phyloP scores from a whole-genome alignment of 2,113 vertebrate genomes.

The Dipodomys spectabilis region DNA sequence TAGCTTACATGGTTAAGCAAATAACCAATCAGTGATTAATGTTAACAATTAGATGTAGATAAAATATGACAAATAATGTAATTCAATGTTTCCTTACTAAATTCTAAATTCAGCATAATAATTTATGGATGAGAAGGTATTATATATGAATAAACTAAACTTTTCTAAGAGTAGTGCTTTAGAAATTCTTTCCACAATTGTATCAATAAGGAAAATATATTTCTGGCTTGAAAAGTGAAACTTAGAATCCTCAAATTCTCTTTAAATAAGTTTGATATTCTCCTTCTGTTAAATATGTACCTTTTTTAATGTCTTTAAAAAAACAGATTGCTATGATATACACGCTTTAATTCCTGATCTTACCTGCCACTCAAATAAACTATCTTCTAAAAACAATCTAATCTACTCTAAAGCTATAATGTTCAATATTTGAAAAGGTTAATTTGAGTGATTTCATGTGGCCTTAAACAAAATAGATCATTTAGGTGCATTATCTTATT shows the following conservation, averaged over 20 bases:
- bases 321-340: conserved; percentile 27
- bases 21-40: not conserved
- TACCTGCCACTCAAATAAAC: conserved; percentile 49
- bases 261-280: conserved; percentile 50
- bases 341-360: conserved; percentile 39
- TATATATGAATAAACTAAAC: not conserved
- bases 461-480: conserved; percentile 63
- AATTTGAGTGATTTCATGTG: conserved; percentile 66
- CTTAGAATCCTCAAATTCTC: conserved; percentile 18
- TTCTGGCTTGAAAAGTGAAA: conserved; percentile 9
- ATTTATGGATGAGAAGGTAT: not conserved
- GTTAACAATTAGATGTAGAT: not conserved
- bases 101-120: not conserved
- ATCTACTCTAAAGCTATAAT: conserved; percentile 64
- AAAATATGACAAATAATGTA: no score
- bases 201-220: conserved; percentile 22
- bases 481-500: conserved; percentile 65
- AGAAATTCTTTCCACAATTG: conserved; percentile 28
- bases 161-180: not conserved
- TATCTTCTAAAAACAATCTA: conserved; percentile 30
- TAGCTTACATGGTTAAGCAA: not conserved
- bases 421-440: conserved; percentile 66
- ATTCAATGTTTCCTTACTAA: not conserved
- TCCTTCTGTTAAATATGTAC: not conserved
- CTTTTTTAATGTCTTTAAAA: not conserved